Conservation (phyloP, 2,888 invertebrate genomes). For the Cryptus viduatorius region DNA sequence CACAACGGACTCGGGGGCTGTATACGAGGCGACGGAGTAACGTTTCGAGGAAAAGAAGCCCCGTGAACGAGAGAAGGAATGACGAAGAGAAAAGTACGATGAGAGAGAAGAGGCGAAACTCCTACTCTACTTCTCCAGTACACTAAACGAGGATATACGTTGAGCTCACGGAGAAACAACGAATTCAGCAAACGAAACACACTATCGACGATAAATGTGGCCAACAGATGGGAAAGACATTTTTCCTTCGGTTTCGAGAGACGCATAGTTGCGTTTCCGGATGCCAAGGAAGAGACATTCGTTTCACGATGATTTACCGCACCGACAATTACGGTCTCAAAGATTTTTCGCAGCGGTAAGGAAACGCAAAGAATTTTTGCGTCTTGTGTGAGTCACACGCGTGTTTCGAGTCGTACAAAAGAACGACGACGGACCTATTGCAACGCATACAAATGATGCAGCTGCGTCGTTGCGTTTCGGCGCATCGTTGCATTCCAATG, state of each 20-base stretch:
- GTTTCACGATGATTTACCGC: neutral
- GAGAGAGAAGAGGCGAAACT: constrained; percentile 29
- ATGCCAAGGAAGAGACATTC: neutral
- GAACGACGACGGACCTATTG: constrained; percentile 10
- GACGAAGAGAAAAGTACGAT: constrained; percentile 33
- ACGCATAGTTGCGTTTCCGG: neutral
- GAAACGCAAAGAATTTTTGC: neutral
- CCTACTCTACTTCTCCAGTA: neutral
- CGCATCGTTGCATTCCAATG: constrained; percentile 72
- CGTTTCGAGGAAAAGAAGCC: constrained; percentile 34
- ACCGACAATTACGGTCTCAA: neutral
- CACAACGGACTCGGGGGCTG: constrained; percentile 39
- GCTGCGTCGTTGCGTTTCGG: constrained; percentile 45
- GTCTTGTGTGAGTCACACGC: neutral
- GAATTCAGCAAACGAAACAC: constrained; percentile 25
- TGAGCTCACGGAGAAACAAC: neutral
- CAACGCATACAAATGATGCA: constrained; percentile 50
- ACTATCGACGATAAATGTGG: constrained; percentile 70
- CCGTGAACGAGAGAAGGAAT: constrained; percentile 21
- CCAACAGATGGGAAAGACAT: constrained; percentile 69
- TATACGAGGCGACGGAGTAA: constrained; percentile 14
- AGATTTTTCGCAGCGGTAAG: constrained; percentile 17
- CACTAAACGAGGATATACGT: neutral
- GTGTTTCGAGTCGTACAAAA: constrained; percentile 11
- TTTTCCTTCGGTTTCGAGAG: constrained; percentile 44